phyloP scores from a whole-genome alignment of 1,140 invertebrate genomes.

The Brachionus plicatilis region DNA sequence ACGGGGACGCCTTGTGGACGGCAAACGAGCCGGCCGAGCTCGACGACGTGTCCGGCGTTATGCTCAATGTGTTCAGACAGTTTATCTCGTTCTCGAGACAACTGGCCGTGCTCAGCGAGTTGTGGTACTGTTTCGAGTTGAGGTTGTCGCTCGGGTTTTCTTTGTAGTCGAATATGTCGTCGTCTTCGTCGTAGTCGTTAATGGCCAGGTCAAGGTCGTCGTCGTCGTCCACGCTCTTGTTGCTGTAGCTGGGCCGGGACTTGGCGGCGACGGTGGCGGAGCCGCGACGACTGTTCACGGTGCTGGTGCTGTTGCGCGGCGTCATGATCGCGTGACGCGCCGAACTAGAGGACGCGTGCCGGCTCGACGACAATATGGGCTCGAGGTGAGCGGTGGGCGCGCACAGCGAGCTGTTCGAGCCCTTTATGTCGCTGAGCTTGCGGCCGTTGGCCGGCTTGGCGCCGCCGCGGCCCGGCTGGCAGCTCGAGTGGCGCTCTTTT shows the following conservation, averaged over 20 bases:
- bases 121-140: constrained; percentile 28
- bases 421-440: constrained; percentile 1
- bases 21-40: constrained; percentile 1
- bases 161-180: constrained; percentile 27
- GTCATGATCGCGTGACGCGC: not conserved
- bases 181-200: constrained; percentile 34
- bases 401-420: not conserved
- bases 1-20: not conserved
- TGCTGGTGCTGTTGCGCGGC: constrained; percentile 15
- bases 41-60: constrained; percentile 13
- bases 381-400: not conserved
- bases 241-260: not conserved
- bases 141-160: not conserved
- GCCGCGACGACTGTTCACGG: not conserved
- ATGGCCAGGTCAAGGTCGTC: constrained; percentile 6
- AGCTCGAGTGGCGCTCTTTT: not conserved
- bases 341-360: not conserved
- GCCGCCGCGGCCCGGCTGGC: not conserved
- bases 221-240: not conserved
- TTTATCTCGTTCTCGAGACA: constrained; percentile 29
- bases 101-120: constrained; percentile 2
- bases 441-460: not conserved
- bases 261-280: not conserved
- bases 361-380: not conserved
- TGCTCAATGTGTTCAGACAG: not conserved